Base-by-base conservation (phyloP, 2,797 vertebrate genomes). In the Erethizon dorsatum region DNA sequence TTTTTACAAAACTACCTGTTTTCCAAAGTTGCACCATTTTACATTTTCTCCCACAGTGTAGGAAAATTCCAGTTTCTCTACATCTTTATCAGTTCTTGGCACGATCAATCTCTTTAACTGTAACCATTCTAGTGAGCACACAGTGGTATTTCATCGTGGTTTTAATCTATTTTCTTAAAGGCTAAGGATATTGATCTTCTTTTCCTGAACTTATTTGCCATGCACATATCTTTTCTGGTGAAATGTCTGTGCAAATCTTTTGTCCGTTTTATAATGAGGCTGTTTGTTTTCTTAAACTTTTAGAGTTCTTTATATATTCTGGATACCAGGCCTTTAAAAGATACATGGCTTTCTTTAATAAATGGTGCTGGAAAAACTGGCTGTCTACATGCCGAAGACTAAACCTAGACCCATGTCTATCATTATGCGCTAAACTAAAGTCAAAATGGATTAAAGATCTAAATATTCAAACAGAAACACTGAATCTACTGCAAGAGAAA, bases 191-290 rank as follows among this genome's bases (percentile, higher is more conserved):
- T 2, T 56, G 65, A 52, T 31, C 77, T 61, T 45, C 75, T 93
- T 94, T 87, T 47, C 45, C 26, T 15, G 14, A 54, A 20, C 28
- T 84, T 47, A 37, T 59, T 22, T 86, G 45, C 47, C 47, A 57
- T 18, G 1, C 6, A 67, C 0, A n/a, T 65, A 89, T 57, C 37
- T 77, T 95, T 84, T 94, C 1, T 79, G 82, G 75, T 52, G 15
- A 90, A 83, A 7, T 78, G 45, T 63, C 88, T 91, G 54, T 88
- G 82, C n/a, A 78, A 59, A 37, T 26, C 9, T 94, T 97, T 63
- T 83, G 33, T 10, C 11, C 47, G 56, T 59, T 92, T 83, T 52
- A 79, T 54, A 77, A 69, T 14, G n/a, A 78, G 31, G 22, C 8
- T 84, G 45, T 11, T 52, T 79, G 24, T 47, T 91, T 75, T 59